A percentile compares a stretch with the other conserved stretches of the same genome.
phyloP scores from a whole-genome alignment of 92 coral and sea anemone genomes.

The Epizoanthus illoricatus region DNA sequence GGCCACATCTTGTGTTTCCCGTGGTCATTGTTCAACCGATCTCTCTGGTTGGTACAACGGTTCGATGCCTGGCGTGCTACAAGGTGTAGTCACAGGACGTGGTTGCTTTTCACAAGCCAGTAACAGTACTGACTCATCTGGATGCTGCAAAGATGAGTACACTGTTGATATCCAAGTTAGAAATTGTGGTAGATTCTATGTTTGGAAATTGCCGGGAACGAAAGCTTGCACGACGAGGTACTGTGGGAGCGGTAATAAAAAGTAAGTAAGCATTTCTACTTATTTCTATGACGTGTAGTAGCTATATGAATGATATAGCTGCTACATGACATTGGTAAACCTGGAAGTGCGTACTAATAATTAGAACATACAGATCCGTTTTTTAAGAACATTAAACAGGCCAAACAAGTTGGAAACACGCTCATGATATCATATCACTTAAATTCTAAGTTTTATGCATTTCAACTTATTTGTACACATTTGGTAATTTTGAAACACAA shows the following conservation, averaged over 20 bases:
- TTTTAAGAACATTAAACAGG: too few relatives aligned
- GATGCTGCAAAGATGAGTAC: not conserved
- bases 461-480: too few relatives aligned
- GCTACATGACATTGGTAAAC: too few relatives aligned
- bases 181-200: slow-evolving; percentile 24
- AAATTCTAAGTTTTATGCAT: too few relatives aligned
- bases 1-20: slow-evolving; percentile 20
- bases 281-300: too few relatives aligned
- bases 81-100: slow-evolving; percentile 12
- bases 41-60: slow-evolving; percentile 19
- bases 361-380: too few relatives aligned
- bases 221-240: slow-evolving; percentile 11
- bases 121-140: slow-evolving; percentile 4
- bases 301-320: too few relatives aligned
- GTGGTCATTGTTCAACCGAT: slow-evolving; percentile 16
- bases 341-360: too few relatives aligned
- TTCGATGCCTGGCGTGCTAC: not conserved
- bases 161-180: slow-evolving; percentile 15
- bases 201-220: slow-evolving; percentile 21
- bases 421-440: too few relatives aligned
- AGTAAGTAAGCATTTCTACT: too few relatives aligned
- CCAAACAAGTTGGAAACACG: too few relatives aligned
- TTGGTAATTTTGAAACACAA: too few relatives aligned
- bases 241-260: not conserved
- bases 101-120: slow-evolving; percentile 15